These are phyloP conservation scores for Turritopsis dohrnii DNA, from an alignment of 30 jellyfish, hydroid and myxozoan genomes.

Conservation along the genomic window DNA sequence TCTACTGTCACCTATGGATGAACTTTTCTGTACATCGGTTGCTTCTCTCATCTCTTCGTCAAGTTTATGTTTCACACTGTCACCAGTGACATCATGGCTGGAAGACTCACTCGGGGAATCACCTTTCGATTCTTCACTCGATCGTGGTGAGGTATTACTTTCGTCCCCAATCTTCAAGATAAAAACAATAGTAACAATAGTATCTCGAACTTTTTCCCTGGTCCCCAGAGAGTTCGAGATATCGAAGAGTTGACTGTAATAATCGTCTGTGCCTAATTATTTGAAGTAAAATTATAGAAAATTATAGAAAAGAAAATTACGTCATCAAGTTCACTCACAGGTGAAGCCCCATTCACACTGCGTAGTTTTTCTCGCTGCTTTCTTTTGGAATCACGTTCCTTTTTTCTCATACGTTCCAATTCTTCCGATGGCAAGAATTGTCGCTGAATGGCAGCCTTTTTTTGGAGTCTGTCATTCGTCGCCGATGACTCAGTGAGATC, in stretches of 20 bases:
- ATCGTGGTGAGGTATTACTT: not conserved
- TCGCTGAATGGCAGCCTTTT: slow-evolving; percentile 14
- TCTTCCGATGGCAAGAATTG: slow-evolving; percentile 49
- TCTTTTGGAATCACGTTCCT: slow-evolving; percentile 70
- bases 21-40: not conserved
- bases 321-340: not conserved
- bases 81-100: not conserved
- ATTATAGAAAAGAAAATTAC: too few species aligned
- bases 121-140: not conserved
- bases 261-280: too few species aligned
- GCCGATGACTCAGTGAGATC: not conserved
- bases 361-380: slow-evolving; percentile 47
- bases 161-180: not conserved
- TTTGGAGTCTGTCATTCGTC: not conserved
- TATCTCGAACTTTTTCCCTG: not conserved
- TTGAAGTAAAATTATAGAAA: too few species aligned
- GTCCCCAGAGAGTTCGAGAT: too few species aligned
- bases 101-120: not conserved
- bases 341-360: not conserved
- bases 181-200: not conserved
- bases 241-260: too few species aligned
- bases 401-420: slow-evolving; percentile 56
- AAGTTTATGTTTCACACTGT: not conserved
- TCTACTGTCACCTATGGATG: not conserved
- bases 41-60: not conserved